Conservation (phyloP, 1,140 invertebrate genomes). For the Drosophila ananassae region DNA sequence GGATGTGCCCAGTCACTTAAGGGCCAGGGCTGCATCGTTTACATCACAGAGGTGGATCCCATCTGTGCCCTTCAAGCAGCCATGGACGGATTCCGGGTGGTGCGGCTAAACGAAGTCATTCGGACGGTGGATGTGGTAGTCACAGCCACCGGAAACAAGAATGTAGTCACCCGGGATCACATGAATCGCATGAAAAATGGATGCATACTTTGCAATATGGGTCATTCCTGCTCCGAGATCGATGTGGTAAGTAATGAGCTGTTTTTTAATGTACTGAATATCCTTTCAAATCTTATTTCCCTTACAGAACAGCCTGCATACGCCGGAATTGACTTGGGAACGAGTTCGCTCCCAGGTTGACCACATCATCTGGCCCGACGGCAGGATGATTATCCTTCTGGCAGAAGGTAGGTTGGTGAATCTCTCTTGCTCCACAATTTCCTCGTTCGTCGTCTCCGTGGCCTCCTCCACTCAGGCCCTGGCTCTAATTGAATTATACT, state of each 20-base stretch:
- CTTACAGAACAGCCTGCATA: constrained; percentile 93
- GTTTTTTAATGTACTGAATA: rapidly evolving
- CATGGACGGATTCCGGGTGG: constrained; percentile 98
- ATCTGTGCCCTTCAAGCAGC: constrained; percentile 99
- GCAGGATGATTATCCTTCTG: constrained; percentile 94
- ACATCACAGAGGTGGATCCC: constrained; percentile 98
- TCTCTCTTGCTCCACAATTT: constrained; percentile 97
- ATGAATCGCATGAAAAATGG: constrained; percentile 99
- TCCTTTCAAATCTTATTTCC: not conserved
- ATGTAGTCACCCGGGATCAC: constrained; percentile 96
- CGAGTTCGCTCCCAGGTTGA: constrained; percentile 98
- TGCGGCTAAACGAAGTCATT: constrained; percentile 96
- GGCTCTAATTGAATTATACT: constrained; percentile 97
- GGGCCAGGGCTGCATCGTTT: constrained; percentile 95
- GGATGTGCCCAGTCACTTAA: constrained; percentile 97
- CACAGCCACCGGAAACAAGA: constrained; percentile 98
- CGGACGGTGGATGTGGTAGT: constrained; percentile 96
- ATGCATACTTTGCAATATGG: constrained; percentile 98
- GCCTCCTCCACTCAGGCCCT: constrained; percentile 97
- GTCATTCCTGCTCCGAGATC: constrained; percentile 98
- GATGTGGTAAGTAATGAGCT: constrained; percentile 90
- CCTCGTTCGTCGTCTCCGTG: constrained; percentile 98
- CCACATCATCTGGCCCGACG: constrained; percentile 97
- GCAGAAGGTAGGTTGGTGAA: constrained; percentile 98
- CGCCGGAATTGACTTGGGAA: constrained; percentile 98